Evolutionary conservation across 2,888 invertebrate genomes (phyloP).

Genomic region (Petrolisthes manimaculis): DNA sequence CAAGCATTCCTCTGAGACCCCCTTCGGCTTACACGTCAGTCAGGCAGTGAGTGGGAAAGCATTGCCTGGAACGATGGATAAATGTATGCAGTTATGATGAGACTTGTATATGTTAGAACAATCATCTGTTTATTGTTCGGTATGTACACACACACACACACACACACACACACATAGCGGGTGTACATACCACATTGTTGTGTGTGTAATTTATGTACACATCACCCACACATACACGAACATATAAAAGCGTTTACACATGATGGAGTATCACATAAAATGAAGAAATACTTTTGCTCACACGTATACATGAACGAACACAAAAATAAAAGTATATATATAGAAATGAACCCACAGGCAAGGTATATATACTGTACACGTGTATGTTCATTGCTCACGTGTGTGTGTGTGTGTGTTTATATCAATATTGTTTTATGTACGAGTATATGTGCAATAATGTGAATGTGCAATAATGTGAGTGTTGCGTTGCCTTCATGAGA

Average conservation of each 20-base stretch:
- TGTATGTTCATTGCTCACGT: slow-evolving; percentile 17
- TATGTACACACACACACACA: not conserved
- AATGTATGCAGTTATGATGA: not conserved
- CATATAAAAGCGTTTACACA: too few relatives aligned
- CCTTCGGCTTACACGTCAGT: too few relatives aligned
- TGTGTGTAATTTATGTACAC: slow-evolving; percentile 38
- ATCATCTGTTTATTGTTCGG: slow-evolving; percentile 6
- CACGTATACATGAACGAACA: too few relatives aligned
- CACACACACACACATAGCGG: not conserved
- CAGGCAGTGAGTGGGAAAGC: not conserved
- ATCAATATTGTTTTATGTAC: not conserved
- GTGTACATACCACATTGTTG: slow-evolving; percentile 47
- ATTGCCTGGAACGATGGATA: not conserved
- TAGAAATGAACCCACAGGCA: too few relatives aligned
- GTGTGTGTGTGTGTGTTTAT: slow-evolving; percentile 24
- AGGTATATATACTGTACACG: slow-evolving; percentile 5
- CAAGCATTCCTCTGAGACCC: too few relatives aligned
- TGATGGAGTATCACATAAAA: too few relatives aligned
- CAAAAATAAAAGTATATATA: too few relatives aligned
- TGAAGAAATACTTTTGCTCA: too few relatives aligned
- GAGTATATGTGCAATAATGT: not conserved
- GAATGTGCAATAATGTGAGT: slow-evolving; percentile 43
- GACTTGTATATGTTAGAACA: not conserved
- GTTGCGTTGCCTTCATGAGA: slow-evolving; percentile 32
- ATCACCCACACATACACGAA: too few relatives aligned